These are phyloP conservation scores for Acronicta aceris DNA, from an alignment of 2,888 invertebrate species.

Conservation along the genomic window DNA sequence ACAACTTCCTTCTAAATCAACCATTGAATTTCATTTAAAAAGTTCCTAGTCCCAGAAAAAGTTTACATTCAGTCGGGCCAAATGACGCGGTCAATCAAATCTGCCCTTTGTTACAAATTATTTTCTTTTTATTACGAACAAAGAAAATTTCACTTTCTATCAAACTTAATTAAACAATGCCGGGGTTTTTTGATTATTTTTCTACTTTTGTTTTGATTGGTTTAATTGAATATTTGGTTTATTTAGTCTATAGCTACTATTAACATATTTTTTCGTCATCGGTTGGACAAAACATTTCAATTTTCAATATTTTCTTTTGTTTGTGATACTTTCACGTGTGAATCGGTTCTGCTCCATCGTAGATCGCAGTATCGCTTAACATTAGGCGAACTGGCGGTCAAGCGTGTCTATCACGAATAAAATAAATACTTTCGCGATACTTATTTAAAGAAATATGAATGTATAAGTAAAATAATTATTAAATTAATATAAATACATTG, in stretches of 20 bases:
- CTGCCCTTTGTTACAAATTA: conserved; percentile 57
- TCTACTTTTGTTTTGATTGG: conserved; percentile 58
- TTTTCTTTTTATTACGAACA: conserved; percentile 62
- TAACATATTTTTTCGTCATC: not conserved
- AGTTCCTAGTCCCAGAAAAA: conserved; percentile 20
- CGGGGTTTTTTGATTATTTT: conserved; percentile 54
- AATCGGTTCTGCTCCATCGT: too few species aligned
- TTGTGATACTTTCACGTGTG: too few species aligned
- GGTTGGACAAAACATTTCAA: not conserved
- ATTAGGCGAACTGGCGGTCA: too few species aligned
- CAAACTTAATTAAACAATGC: conserved; percentile 69
- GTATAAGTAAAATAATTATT: too few species aligned
- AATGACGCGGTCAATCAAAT: conserved; percentile 60
- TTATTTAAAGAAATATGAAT: too few species aligned
- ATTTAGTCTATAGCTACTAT: not conserved
- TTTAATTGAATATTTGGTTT: conserved; percentile 29
- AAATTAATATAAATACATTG: too few species aligned
- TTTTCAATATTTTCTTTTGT: too few species aligned
- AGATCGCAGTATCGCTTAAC: too few species aligned
- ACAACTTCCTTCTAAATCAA: not conserved
- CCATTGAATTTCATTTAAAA: conserved; percentile 27
- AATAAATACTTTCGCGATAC: too few species aligned
- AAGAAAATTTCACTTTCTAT: conserved; percentile 66
- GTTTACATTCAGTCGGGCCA: conserved; percentile 33
- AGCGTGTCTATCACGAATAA: too few species aligned